phyloP scores from a whole-genome alignment of 2,888 invertebrate species.

The Ganaspis brasiliensis region DNA sequence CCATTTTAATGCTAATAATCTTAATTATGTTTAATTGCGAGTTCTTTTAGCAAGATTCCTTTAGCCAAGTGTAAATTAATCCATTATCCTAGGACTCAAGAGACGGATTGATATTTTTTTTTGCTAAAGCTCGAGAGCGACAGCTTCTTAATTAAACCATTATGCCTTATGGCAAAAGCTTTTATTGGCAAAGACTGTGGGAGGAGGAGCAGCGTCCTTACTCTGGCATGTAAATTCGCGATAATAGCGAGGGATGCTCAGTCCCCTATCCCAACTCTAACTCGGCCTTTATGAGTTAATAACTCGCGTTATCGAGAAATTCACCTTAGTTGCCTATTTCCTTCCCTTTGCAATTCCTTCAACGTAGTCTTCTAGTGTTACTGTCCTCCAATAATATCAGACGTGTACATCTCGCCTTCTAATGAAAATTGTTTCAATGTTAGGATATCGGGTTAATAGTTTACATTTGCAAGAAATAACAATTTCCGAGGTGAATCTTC shows the following conservation, averaged over 20 bases:
- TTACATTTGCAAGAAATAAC: too few relatives aligned
- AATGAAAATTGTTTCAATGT: slow-evolving; percentile 24
- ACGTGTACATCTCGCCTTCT: neutral
- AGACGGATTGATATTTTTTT: slow-evolving; percentile 24
- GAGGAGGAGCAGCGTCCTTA: slow-evolving; percentile 56
- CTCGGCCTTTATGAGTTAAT: slow-evolving; percentile 80
- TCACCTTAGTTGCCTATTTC: slow-evolving; percentile 69
- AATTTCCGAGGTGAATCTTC: too few relatives aligned
- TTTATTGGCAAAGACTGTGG: slow-evolving; percentile 70
- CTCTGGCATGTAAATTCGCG: slow-evolving; percentile 78
- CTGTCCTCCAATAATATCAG: neutral
- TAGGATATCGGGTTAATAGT: too few relatives aligned
- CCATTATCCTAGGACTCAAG: neutral
- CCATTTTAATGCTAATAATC: neutral
- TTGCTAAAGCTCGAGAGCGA: slow-evolving; percentile 59
- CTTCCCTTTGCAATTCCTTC: slow-evolving; percentile 45
- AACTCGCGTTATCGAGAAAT: slow-evolving; percentile 79
- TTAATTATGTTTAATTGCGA: neutral
- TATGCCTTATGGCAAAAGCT: slow-evolving; percentile 74
- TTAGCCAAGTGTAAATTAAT: neutral
- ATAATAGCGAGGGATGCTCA: slow-evolving; percentile 75
- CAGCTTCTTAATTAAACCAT: slow-evolving; percentile 79
- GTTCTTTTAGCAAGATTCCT: too few relatives aligned
- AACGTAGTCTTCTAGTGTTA: slow-evolving; percentile 30
- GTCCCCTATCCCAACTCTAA: slow-evolving; percentile 72